Base-by-base conservation (phyloP, 2,797 vertebrate genomes). In the Pitangus sulphuratus region DNA sequence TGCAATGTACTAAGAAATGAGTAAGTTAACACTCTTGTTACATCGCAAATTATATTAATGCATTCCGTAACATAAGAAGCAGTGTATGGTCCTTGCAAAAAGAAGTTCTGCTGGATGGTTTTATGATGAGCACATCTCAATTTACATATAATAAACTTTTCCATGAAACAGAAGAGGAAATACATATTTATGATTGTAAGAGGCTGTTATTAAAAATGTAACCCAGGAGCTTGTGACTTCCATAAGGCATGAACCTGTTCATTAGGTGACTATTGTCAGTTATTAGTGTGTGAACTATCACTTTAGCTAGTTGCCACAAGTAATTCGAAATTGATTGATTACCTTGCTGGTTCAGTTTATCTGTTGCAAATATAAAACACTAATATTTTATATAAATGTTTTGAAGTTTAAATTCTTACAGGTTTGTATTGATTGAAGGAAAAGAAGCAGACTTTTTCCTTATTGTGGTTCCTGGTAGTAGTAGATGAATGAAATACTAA, bases 351-450 rank as follows among this genome's bases (percentile, higher is more conserved):
- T 91, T 97, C 88, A 90, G 84, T 97, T 97, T 96, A 72, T 97
- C 84, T 96, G 40, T 95, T 96, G 69, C 93, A 94, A 95, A 94
- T 96, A 95, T 75, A 93, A 93, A 95, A 94, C 64, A 26, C 75
- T 97, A 94, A 93, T 97, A 95, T 90, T 98, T 97, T 97, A 93
- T 71, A 35, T 96, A 91, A 96, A 90, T 96, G 51, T 96, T 97
- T 94, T 93, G 91, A 88, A 91, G 68, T 84, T 94, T 90, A 44
- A 92, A 72, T 86, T 96, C 71, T 90, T 94, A 93, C 42, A 51
- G 53, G 71, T 78, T 91, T 96, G 33, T 95, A 88, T 79, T 93
- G 89, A 94, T 95, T 95, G 60, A 97, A 96, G 74, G 50, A 85
- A 71, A 95, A 95, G 87, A 60, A 79, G 40, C 40, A 80, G 51